Evolutionary conservation across 2,888 invertebrate genomes (phyloP).

Genomic region (Lochmaea capreae): DNA sequence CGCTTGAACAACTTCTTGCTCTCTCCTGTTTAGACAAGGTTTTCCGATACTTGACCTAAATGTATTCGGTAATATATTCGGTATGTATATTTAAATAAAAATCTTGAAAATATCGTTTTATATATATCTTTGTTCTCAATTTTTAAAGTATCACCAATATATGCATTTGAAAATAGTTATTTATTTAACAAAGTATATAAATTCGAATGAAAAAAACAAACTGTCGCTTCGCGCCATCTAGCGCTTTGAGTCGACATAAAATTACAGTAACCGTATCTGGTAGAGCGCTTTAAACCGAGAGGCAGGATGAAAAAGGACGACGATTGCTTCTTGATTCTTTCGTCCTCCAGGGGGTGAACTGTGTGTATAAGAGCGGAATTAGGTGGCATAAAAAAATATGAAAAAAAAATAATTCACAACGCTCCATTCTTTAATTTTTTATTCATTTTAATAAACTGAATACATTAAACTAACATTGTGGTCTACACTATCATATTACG

Average conservation of each 20-base stretch:
- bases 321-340: slow-evolving; percentile 13
- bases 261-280: slow-evolving; percentile 18
- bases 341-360: slow-evolving; percentile 34
- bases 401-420: background rate
- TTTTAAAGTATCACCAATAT: no score
- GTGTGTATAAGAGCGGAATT: slow-evolving; percentile 12
- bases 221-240: slow-evolving; percentile 29
- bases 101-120: background rate
- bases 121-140: no score
- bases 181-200: background rate
- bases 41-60: no score
- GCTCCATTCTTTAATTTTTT: background rate
- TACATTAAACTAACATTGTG: background rate
- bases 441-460: background rate
- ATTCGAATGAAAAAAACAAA: background rate
- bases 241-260: slow-evolving; percentile 14
- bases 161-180: background rate
- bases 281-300: slow-evolving; percentile 26
- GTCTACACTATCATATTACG: no score
- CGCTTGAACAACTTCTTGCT: no score
- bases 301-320: slow-evolving; percentile 21
- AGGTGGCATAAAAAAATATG: background rate
- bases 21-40: no score
- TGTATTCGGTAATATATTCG: no score
- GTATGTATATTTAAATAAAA: no score